Evolutionary conservation across 2,113 vertebrate genomes (phyloP), one percentile per base, ranked within the genome.

Genomic region (Hippocampus barbouri): DNA sequence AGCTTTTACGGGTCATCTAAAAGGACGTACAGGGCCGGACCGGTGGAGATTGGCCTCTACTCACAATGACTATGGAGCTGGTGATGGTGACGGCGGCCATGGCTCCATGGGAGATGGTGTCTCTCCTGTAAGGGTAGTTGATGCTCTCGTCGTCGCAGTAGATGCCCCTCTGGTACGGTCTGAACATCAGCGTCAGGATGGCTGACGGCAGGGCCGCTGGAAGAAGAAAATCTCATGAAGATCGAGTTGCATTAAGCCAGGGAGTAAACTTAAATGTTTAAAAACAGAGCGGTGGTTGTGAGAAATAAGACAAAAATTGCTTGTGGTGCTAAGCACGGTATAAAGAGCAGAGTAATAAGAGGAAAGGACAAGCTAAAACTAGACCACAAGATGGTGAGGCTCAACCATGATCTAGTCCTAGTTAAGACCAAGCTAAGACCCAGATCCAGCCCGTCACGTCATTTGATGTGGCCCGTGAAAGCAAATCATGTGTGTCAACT

Each of bases 41-140:
- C 56, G 20, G 54, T 12, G 40, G 47, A 43, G 2, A 15, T 11
- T 3, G n/a, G 12, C 14, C 2, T 15, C 14, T 25, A 70, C 97
- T 95, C 87, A 98, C 97, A 1, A 98, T 96, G 79, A 93, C 2
- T 0, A 96, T 88, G 0, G 94, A 95, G 90, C 93, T 93, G 66
- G 88, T 87, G 86, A 96, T 96, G 88, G 94, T 96, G 84, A 98
- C 91, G 0, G 93, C 93, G 0, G 97, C 96, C 95, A 99, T 96
- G 78, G 93, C 78, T 64, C 94, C 93, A 0, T 98, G 93, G 4
- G 96, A 96, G 88, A 99, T 96, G 84, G 97, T 98, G 87, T 96
- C 96, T 0, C 86, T 84, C 75, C 89, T 94, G 91, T 95, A 95
- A 1, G 97, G 96, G 76, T 96, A 96, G 7, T 66, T 90, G 85